Conservation (phyloP, 2,888 invertebrate species). For the Phania funesta region DNA sequence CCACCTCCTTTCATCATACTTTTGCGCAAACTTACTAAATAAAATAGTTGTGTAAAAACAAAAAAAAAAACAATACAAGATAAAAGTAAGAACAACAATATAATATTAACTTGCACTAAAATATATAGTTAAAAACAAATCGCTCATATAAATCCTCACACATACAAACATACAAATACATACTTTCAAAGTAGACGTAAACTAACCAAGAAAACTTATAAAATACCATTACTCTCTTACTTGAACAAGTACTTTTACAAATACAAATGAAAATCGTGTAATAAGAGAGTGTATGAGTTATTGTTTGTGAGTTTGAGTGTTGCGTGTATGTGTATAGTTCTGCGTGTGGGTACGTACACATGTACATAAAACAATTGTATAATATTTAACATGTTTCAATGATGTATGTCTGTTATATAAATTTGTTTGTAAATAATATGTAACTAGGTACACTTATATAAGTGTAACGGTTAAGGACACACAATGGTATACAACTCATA, state of each 20-base stretch:
- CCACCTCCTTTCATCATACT: not conserved
- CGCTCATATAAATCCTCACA: slow-evolving; percentile 22
- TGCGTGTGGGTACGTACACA: slow-evolving; percentile 12
- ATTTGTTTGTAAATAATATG: slow-evolving; percentile 7
- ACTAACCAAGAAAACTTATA: slow-evolving; percentile 59
- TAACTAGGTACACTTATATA: not conserved
- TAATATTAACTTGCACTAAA: slow-evolving; percentile 54
- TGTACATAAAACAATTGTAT: slow-evolving; percentile 53
- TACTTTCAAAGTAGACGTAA: slow-evolving; percentile 9
- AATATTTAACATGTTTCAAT: slow-evolving; percentile 60
- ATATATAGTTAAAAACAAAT: slow-evolving; percentile 64
- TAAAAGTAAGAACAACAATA: slow-evolving; percentile 27
- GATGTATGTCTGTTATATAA: slow-evolving; percentile 63
- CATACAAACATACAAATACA: not conserved
- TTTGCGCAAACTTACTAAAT: slow-evolving; percentile 9
- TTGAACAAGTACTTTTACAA: not conserved
- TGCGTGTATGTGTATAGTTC: slow-evolving; percentile 11
- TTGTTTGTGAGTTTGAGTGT: not conserved
- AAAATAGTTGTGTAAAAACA: slow-evolving; percentile 49
- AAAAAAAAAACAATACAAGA: slow-evolving; percentile 57
- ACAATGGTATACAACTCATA: slow-evolving; percentile 59
- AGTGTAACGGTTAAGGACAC: slow-evolving; percentile 60
- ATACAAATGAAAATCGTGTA: slow-evolving; percentile 31
- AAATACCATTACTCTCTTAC: slow-evolving; percentile 34
- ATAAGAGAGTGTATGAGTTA: not conserved